Evolutionary conservation across 2,797 vertebrate species (phyloP), one percentile per base, ranked within the genome.

Genomic region (Microctenopoma lineatum): DNA sequence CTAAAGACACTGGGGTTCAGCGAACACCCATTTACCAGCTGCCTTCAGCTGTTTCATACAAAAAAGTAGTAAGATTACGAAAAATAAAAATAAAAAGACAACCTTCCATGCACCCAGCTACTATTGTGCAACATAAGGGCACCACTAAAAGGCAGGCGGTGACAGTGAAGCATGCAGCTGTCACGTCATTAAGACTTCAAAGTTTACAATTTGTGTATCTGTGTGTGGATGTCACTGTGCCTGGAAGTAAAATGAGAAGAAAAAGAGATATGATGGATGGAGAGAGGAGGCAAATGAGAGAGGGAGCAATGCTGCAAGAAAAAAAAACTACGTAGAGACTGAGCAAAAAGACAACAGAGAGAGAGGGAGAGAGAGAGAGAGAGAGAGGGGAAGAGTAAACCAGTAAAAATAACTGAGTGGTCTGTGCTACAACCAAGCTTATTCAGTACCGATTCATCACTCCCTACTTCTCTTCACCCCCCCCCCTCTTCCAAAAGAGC

Each of bases 121-220:
- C 11, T 10, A 41, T 25, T 1, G 16, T 6, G 25, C 21, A 62
- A 72, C 47, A 41, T 76, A 45, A 9, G n/a, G 45, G n/a, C 4
- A 18, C 67, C 74, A 65, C 50, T 79, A 73, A 79, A 79, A 63
- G 59, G 60, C 18, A 26, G 27, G 51, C 61, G 36, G 53, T 15
- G 54, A 79, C 64, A 44, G 15, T n/a, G 65, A 79, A 60, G 27
- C 58, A 50, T 47, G 67, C 59, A 59, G 69, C 84, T 75, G 83
- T 83, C 85, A 81, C 60, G 70, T 70, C 39, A 54, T 36, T 62
- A 51, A 75, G 5, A 73, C 77, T 80, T 85, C 64, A 83, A 75
- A 85, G 82, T 85, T 79, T 67, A 73, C 55, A 73, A 81, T 83
- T 83, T 85, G 62, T 53, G 65, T 15, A 60, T 69, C 15, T 54